phyloP scores from a whole-genome alignment of 2,888 invertebrate genomes.

The Carabus problematicus region DNA sequence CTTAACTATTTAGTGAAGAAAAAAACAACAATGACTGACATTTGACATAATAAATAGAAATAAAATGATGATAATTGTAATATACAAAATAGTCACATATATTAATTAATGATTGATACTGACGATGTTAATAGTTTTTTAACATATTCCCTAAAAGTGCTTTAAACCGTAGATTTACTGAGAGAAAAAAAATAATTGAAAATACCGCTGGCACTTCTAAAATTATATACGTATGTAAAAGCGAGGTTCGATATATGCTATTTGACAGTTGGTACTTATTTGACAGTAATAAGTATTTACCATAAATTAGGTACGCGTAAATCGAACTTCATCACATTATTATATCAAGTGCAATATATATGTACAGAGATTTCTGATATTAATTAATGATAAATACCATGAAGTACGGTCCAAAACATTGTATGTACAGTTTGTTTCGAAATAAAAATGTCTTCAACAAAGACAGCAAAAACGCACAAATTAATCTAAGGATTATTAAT shows the following conservation, averaged over 20 bases:
- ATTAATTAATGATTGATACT: neutral
- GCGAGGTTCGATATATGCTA: neutral
- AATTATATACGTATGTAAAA: constrained; percentile 22
- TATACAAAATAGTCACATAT: neutral
- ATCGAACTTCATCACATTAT: neutral
- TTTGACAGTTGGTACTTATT: constrained; percentile 24
- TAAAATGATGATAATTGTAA: too few species aligned
- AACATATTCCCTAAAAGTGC: constrained; percentile 40
- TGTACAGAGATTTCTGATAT: constrained; percentile 27
- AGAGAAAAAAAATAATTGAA: constrained; percentile 22
- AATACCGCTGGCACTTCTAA: constrained; percentile 25
- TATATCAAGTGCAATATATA: constrained; percentile 29
- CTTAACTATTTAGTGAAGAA: too few species aligned
- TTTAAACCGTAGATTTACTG: constrained; percentile 35
- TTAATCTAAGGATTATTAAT: constrained; percentile 19
- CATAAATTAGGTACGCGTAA: neutral
- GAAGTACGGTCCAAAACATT: constrained; percentile 33
- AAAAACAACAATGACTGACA: too few species aligned
- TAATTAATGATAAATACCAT: constrained; percentile 27
- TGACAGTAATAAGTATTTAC: constrained; percentile 4
- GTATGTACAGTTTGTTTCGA: constrained; percentile 33
- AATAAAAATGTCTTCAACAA: constrained; percentile 25
- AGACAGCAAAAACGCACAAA: constrained; percentile 38
- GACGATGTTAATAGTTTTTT: constrained; percentile 21
- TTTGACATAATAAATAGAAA: too few species aligned